Evolutionary conservation across 2,113 vertebrate genomes (phyloP), one percentile per base, ranked within the genome.

Genomic region (Strix uralensis): DNA sequence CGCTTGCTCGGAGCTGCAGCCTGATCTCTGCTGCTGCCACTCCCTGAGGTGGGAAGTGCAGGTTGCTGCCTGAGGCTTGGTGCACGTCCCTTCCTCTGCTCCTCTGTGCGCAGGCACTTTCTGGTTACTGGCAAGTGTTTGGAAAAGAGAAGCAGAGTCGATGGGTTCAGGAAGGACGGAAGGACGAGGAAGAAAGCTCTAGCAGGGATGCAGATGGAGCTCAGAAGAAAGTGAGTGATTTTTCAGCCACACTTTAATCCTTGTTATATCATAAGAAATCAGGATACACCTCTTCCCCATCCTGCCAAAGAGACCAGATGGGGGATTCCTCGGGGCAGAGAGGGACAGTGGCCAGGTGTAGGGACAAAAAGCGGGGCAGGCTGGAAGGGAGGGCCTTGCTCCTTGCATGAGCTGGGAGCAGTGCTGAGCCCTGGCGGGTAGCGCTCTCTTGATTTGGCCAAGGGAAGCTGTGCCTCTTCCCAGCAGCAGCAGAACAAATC

Each of bases 1-100:
- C 1, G 0, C 69, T 15, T 6, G 0, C 69, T 15, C 6, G 0
- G 4, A 77, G 19, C 26, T 40, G 15, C 65, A 49, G 32, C 58
- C 36, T 1, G 1, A 18, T 9, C 59, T 34, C 54, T n/a, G 59
- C 36, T 40, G n/a, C 40, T 65, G 65, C 19, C 38, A 15, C 6
- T 22, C 10, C 9, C n/a, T 5, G 2, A 52, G 59, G 44, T 49
- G 44, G 44, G 44, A 84, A 83, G 15, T 1, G 15, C 29, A 42
- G 38, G 44, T 22, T 27, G 55, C 13, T 80, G 73, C 26, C 57
- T 14, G 9, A 3, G 10, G 61, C 36, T 63, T 42, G 2, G 0
- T 13, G 55, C 25, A 11, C 3, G 0, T 30, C 47, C 38, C 27
- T 29, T 51, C 59, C 62, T 36, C 47, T 54, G 65, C n/a, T 49